Evolutionary conservation across 2,888 invertebrate genomes (phyloP), one percentile per base, ranked within the genome.

Genomic region (Limnephilus lunatus): DNA sequence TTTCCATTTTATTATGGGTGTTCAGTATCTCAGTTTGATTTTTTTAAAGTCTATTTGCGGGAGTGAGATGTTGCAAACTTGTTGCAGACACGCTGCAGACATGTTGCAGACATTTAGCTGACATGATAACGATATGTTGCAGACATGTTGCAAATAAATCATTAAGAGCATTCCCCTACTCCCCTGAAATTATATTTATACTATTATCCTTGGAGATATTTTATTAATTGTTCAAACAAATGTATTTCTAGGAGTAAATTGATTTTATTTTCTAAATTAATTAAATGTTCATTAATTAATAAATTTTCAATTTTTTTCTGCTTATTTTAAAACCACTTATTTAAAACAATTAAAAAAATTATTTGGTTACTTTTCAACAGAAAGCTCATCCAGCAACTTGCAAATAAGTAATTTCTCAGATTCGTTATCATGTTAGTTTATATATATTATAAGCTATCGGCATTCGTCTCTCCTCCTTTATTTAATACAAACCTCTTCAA

Each of bases 151-250:
- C 53, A 68, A 19, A 7, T 68, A 68, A 68, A 25, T 68, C 68
- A 68, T 68, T 68, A 68, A 68, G 68, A 68, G 68, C 68, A 68
- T 68, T 68, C 68, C 68, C 68, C 68, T n/a, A 53, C 68, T n/a
- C 68, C 68, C 68, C 68, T 68, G 68, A 68, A 68, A 68, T 68
- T 68, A 68, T 68, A n/a, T 68, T 68, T 68, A 68, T 68, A 68
- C 68, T 68, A 68, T 68, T 68, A n/a, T 68, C 68, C 25, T 68
- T 9, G 68, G 68, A 68, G 68, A 68, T 68, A 68, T 68, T 68
- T 68, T 68, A 68, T 68, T 68, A 9, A 68, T 68, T 25, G 68
- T 68, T 68, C 68, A 68, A 68, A 68, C 25, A 68, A 68, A 68
- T 68, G 68, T 68, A 68, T 25, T n/a, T 68, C n/a, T 68, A 68